Evolutionary conservation across 2,888 invertebrate genomes (phyloP), one percentile per base, ranked within the genome.

Genomic region (Acleris emargana): DNA sequence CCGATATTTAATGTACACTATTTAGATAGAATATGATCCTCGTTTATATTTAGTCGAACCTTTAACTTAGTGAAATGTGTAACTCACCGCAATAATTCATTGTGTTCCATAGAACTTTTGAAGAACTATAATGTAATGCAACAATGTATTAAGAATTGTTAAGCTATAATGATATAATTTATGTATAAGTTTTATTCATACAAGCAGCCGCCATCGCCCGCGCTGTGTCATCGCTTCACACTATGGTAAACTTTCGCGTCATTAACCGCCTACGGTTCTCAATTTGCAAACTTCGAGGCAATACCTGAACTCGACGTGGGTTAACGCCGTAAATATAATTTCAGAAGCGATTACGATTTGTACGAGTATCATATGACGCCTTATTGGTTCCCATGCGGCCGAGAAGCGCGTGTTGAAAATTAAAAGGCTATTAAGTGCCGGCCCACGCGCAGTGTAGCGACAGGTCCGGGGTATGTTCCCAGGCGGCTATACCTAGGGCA

Each of bases 1-100:
- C 90, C 81, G 87, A 90, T 91, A 91, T 90, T 91, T 87, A 91
- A 91, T 90, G 91, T 86, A 77, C 77, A 82, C 87, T 88, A 83
- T 89, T 91, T 84, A 84, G 88, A 88, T 88, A 85, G 84, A 88
- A 88, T 86, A 87, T 84, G 85, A 82, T 81, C 79, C 76, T 72
- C 76, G 80, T 83, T 86, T 89, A 89, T 88, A 88, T 90, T 88
- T 88, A 89, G 89, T 86, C 74, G 78, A 79, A 81, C 76, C 82
- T 80, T 71, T 73, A 81, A 85, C 77, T 55, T 81, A 81, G 81
- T 84, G 82, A 83, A 86, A 77, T 83, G 81, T 84, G 82, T 83
- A 88, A 83, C 77, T 80, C 78, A 73, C 71, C 71, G 74, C 77
- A 76, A 81, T 81, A 79, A 79, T 78, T 84, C 78, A 83, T 81